phyloP scores from a whole-genome alignment of 2,113 vertebrate genomes.

The Ivindomyrus marchei region DNA sequence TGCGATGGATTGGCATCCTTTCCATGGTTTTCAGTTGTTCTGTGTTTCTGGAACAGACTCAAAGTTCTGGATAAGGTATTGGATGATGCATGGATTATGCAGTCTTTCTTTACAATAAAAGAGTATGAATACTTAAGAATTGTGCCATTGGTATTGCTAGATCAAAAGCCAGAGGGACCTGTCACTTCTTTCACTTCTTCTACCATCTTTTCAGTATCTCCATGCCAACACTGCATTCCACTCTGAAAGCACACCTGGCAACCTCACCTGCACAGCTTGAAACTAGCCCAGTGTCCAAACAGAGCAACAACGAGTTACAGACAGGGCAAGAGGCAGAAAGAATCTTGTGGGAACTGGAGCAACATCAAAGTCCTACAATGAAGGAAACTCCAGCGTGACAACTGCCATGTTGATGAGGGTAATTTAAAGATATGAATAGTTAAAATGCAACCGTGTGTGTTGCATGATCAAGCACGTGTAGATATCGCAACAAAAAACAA shows the following conservation, averaged over 20 bases:
- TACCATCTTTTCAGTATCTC: background rate
- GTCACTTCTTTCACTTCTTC: background rate
- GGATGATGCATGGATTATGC: background rate
- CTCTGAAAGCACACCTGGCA: background rate
- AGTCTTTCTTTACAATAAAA: background rate
- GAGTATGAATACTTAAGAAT: background rate
- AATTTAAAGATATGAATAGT: background rate
- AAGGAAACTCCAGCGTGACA: background rate
- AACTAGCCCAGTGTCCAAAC: background rate
- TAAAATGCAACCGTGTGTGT: background rate
- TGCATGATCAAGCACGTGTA: background rate
- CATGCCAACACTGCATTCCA: background rate
- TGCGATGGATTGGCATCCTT: background rate
- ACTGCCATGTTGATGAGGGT: background rate
- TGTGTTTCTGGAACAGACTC: background rate
- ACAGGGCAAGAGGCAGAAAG: background rate
- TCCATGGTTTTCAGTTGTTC: background rate
- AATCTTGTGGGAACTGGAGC: background rate
- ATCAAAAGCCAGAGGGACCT: background rate
- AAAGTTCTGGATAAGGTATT: background rate
- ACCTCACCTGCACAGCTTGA: background rate
- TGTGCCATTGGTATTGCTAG: background rate
- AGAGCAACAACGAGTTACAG: background rate
- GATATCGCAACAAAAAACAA: background rate
- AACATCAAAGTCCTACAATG: background rate